Conservation (phyloP, 1,140 invertebrate species). For the Conus ventricosus region DNA sequence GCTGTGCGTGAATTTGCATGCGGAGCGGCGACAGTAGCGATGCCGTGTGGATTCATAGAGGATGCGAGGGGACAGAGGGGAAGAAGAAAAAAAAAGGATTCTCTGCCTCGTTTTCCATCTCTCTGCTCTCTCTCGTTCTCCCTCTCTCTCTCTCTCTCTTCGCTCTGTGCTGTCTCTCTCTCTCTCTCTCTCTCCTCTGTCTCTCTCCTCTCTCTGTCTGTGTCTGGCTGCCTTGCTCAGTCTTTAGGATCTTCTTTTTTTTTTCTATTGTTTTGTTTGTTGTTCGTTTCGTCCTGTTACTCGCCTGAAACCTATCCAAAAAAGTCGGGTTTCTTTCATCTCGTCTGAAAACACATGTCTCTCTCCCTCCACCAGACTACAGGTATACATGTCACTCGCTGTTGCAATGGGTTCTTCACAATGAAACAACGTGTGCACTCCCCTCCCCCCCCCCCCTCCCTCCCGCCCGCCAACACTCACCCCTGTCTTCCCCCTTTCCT, state of each 20-base stretch:
- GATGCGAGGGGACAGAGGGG: not conserved
- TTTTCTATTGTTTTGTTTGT: not conserved
- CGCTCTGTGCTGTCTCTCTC: not conserved
- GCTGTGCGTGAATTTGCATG: not conserved
- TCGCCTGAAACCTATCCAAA: no score
- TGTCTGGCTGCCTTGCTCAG: not conserved
- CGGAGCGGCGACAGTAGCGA: not conserved
- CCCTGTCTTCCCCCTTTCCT: no score
- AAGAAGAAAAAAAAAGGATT: not conserved
- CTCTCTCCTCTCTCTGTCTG: not conserved
- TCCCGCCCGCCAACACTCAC: no score
- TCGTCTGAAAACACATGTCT: no score
- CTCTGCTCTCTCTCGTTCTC: not conserved
- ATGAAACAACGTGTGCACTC: no score
- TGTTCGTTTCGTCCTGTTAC: no score
- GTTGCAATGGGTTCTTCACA: no score
- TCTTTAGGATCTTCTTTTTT: not conserved
- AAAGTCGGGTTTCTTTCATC: no score
- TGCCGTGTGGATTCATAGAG: not conserved
- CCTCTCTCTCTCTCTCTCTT: conserved; percentile 6
- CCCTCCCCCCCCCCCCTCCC: no score
- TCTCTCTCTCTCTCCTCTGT: not conserved
- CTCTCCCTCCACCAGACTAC: no score
- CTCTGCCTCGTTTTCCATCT: not conserved
- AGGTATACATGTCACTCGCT: no score